Percentiles rank a stretch among this genome's conserved stretches.
phyloP scores from a whole-genome alignment of 2,797 vertebrate genomes.

The Diplodus puntazzo region DNA sequence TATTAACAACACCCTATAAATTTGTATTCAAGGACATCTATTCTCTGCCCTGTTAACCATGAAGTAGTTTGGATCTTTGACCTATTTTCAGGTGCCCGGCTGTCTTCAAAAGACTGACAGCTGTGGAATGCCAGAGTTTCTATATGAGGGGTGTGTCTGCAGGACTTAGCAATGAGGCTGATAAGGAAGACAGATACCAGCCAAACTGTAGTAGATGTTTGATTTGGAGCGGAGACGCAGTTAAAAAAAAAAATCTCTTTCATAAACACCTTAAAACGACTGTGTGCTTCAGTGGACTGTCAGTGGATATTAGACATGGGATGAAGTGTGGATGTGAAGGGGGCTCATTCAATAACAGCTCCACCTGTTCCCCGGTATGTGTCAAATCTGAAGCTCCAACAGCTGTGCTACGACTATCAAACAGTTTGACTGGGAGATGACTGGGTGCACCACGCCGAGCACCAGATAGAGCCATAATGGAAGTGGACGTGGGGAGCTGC shows the following conservation, averaged over 20 bases:
- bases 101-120: constrained; percentile 41
- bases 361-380: constrained; percentile 65
- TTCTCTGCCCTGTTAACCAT: constrained; percentile 11
- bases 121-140: constrained; percentile 64
- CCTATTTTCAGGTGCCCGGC: constrained; percentile 47
- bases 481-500: background rate
- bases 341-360: background rate
- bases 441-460: background rate
- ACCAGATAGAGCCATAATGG: background rate
- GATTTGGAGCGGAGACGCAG: constrained; percentile 30
- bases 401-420: constrained; percentile 39
- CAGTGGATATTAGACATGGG: background rate
- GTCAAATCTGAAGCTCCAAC: constrained; percentile 24
- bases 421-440: constrained; percentile 1
- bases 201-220: constrained; percentile 43
- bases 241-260: constrained; percentile 18
- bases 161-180: constrained; percentile 37
- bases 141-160: constrained; percentile 70
- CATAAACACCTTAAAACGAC: background rate
- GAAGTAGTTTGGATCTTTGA: constrained; percentile 33
- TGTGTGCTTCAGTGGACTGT: background rate
- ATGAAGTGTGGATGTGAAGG: background rate
- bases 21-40: background rate
- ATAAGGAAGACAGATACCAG: constrained; percentile 70
- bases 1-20: background rate